Percentiles rank a stretch among this genome's conserved stretches.
phyloP scores from a whole-genome alignment of 1,140 invertebrate genomes.

The Cyphomyrmex costatus region DNA sequence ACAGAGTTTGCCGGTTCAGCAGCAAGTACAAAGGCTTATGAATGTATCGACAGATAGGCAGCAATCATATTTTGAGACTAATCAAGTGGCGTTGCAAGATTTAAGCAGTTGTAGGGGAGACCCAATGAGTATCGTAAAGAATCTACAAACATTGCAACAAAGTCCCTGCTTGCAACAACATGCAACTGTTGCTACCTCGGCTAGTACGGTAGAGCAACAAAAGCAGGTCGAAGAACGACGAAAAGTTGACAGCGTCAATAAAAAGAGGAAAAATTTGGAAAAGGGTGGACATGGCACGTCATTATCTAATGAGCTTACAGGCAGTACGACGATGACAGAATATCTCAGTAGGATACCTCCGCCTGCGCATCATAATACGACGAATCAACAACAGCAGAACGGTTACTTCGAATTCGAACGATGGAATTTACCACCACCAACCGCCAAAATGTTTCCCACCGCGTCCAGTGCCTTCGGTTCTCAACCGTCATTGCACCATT shows the following conservation, averaged over 20 bases:
- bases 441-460: slow-evolving; percentile 89
- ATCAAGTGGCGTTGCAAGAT: slow-evolving; percentile 89
- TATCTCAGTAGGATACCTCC: slow-evolving; percentile 90
- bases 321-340: slow-evolving; percentile 86
- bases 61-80: slow-evolving; percentile 88
- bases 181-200: slow-evolving; percentile 34
- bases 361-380: slow-evolving; percentile 89
- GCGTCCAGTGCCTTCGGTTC: slow-evolving; percentile 86
- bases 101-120: slow-evolving; percentile 91
- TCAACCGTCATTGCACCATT: slow-evolving; percentile 87
- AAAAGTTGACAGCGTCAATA: slow-evolving; percentile 74
- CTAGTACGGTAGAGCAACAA: slow-evolving; percentile 72
- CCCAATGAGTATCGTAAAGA: slow-evolving; percentile 92
- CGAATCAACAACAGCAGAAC: slow-evolving; percentile 87
- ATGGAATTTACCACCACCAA: slow-evolving; percentile 90
- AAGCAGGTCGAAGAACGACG: slow-evolving; percentile 80
- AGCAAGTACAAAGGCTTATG: slow-evolving; percentile 82
- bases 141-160: slow-evolving; percentile 89
- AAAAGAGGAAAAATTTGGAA: slow-evolving; percentile 82
- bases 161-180: slow-evolving; percentile 87
- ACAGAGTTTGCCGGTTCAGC: slow-evolving; percentile 84
- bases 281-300: slow-evolving; percentile 83
- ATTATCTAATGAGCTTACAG: slow-evolving; percentile 86
- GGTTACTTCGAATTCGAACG: slow-evolving; percentile 92
- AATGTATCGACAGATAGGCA: slow-evolving; percentile 81